These are phyloP conservation scores for Coccyzus lansbergi DNA, from an alignment of 2,797 vertebrate species.

Conservation along the genomic window DNA sequence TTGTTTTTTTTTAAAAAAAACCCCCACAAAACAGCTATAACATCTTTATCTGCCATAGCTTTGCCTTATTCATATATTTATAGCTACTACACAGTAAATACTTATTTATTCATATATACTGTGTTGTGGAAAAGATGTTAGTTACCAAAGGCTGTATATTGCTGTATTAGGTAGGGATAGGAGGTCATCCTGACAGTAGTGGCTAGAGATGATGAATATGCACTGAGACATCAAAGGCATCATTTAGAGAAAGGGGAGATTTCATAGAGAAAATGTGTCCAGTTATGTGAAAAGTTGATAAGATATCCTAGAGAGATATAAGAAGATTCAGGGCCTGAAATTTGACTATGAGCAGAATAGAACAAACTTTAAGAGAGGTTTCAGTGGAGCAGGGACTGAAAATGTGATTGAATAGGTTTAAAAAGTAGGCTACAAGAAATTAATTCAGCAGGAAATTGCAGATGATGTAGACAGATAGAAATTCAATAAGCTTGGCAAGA, in stretches of 20 bases:
- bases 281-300: background rate
- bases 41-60: background rate
- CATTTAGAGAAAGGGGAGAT: background rate
- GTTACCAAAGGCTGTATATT: background rate
- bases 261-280: background rate
- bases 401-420: slow-evolving; percentile 23
- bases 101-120: background rate
- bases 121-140: background rate
- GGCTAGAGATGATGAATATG: background rate
- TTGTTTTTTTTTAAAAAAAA: background rate
- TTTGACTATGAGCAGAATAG: background rate
- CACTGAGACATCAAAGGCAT: background rate
- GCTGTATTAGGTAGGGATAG: background rate
- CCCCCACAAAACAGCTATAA: background rate
- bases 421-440: slow-evolving; percentile 31
- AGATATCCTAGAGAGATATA: background rate
- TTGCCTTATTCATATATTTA: background rate
- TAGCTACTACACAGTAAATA: background rate
- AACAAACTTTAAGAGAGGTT: background rate
- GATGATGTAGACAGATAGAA: slow-evolving; percentile 51
- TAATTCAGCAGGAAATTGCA: slow-evolving; percentile 52
- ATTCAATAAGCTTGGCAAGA: slow-evolving; percentile 41
- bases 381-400: slow-evolving; percentile 15
- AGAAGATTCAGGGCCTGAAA: background rate
- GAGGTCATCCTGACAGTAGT: background rate